These are phyloP conservation scores for Ailuropoda melanoleuca DNA, from an alignment of 2,113 vertebrate species.

Conservation along the genomic window DNA sequence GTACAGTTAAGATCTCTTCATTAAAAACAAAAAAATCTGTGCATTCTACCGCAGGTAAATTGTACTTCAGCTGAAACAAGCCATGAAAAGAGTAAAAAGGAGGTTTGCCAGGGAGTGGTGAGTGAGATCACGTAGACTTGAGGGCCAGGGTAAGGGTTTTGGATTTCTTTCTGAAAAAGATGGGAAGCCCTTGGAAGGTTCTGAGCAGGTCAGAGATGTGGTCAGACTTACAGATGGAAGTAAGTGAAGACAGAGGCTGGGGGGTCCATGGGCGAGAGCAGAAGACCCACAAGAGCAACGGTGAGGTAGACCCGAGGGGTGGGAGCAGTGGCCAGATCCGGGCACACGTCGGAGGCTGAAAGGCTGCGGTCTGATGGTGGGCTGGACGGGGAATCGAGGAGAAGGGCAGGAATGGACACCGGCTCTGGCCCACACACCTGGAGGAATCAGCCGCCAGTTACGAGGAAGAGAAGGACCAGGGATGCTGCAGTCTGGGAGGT, in stretches of 20 bases:
- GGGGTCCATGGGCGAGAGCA: neutral
- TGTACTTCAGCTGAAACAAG: neutral
- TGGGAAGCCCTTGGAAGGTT: neutral
- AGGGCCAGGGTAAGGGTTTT: neutral
- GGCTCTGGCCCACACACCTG: neutral
- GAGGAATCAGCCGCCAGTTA: neutral
- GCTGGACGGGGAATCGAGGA: neutral
- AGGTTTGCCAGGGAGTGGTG: neutral
- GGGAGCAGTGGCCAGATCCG: fast-evolving
- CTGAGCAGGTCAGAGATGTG: neutral
- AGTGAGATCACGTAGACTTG: neutral
- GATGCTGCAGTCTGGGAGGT: neutral
- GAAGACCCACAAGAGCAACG: neutral
- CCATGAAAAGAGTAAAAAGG: neutral
- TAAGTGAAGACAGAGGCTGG: fast-evolving
- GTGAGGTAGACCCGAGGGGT: neutral
- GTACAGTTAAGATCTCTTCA: neutral
- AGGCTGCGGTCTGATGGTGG: neutral
- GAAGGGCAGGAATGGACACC: neutral
- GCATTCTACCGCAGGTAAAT: neutral
- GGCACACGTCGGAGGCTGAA: fast-evolving
- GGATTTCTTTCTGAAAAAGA: neutral
- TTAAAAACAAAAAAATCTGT: too few species aligned
- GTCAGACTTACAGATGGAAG: neutral
- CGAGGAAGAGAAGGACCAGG: neutral